Evolutionary conservation across 2,113 vertebrate species (phyloP), one percentile per base, ranked within the genome.

Genomic region (Larimichthys polyactis): DNA sequence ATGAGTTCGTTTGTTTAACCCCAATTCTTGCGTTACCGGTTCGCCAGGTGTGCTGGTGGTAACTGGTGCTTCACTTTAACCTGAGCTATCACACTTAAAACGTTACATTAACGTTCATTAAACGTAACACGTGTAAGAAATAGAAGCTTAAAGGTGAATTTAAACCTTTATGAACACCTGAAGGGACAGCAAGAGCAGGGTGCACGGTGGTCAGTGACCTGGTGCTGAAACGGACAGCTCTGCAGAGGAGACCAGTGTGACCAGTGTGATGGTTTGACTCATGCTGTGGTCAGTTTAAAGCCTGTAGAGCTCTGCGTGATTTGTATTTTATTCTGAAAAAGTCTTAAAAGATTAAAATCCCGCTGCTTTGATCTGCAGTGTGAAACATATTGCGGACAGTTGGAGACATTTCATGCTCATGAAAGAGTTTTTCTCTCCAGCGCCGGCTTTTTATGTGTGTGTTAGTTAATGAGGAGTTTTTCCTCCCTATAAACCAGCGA

Each of bases 201-300:
- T 4, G 15, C 4, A 32, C 0, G 27, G 52, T 22, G 89, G 69
- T 44, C 84, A 71, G 9, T 59, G 83, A 52, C 78, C 43, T 15
- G 75, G 88, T 92, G 91, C 91, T 92, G 91, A 91, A 93, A 84
- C 7, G 69, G 77, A 91, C 73, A 87, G 88, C 85, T 62, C 70
- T 43, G 70, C 36, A 27, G 0, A 11, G 5, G 22, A 17, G n/a
- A 62, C 69, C 40, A 71, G 52, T 2, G 5, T 52, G 22, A 69
- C 66, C 67, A 52, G 43, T 59, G 7, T 17, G 14, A 52, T 24
- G 44, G 40, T 57, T 22, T 24, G n/a, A 72, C 20, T 54, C 1
- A 40, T 75, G 52, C 24, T 52, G 40, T 74, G 75, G 75, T 69
- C 71, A 65, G 43, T 58, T 14, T 29, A 64, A 63, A 29, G n/a